phyloP scores from a whole-genome alignment of 2,888 invertebrate genomes.

The Ommatoiulus sabulosus region DNA sequence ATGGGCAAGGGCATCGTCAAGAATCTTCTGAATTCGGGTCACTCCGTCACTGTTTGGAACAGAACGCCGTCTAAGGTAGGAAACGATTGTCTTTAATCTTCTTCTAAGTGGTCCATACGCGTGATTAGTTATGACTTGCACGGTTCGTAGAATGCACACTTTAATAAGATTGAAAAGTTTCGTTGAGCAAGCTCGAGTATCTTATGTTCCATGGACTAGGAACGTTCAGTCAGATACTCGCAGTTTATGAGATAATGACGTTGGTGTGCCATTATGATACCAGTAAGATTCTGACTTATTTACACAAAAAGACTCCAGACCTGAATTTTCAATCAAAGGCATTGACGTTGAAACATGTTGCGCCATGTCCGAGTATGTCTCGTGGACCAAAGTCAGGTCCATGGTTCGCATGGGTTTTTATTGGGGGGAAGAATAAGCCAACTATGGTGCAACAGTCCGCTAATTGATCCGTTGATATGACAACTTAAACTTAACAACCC shows the following conservation, averaged over 20 bases:
- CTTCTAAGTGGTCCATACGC: background rate
- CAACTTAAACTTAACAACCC: no score
- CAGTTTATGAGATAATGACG: background rate
- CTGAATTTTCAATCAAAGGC: background rate
- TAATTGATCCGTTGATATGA: no score
- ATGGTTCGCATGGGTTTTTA: background rate
- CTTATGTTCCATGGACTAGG: background rate
- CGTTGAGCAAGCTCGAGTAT: background rate
- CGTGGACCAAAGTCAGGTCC: background rate
- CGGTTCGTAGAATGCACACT: no score
- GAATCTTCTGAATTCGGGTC: conserved; percentile 93
- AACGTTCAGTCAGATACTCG: background rate
- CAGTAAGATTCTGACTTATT: no score
- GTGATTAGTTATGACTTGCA: background rate
- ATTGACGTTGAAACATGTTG: background rate
- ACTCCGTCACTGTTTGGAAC: conserved; percentile 94
- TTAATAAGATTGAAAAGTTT: background rate
- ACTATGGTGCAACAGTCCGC: no score
- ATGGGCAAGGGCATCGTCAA: conserved; percentile 97
- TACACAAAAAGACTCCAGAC: background rate
- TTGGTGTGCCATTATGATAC: background rate
- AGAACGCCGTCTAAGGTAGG: conserved; percentile 88
- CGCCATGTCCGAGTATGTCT: background rate
- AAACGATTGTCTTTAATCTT: background rate
- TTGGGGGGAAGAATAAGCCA: no score